Percentiles rank a stretch among this genome's conserved stretches.
These are phyloP conservation scores for Spodoptera frugiperda DNA, from an alignment of 1,140 invertebrate species.

Conservation along the genomic window DNA sequence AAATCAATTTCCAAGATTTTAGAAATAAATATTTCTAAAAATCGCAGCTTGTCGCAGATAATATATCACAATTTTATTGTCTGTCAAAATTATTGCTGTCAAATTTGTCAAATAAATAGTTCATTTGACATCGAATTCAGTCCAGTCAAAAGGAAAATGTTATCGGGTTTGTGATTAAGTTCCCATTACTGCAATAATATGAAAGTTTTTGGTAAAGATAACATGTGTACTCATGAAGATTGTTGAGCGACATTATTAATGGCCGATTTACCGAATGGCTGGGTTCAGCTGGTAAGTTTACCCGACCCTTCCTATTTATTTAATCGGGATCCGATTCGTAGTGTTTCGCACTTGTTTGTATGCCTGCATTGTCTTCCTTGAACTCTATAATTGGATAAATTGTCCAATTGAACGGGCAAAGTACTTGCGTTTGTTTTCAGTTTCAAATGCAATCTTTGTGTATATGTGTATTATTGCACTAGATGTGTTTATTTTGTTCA, in stretches of 20 bases:
- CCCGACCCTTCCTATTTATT: constrained; percentile 34
- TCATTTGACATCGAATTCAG: constrained; percentile 44
- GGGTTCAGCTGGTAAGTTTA: constrained; percentile 83
- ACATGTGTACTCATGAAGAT: constrained; percentile 62
- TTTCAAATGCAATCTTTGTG: constrained; percentile 11
- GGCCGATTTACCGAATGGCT: constrained; percentile 85
- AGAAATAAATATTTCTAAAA: neutral
- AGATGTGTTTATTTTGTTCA: constrained; percentile 10
- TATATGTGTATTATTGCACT: constrained; percentile 1
- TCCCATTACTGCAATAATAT: constrained; percentile 37
- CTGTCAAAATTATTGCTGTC: constrained; percentile 13
- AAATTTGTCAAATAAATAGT: constrained; percentile 32
- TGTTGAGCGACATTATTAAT: constrained; percentile 77
- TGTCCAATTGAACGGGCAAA: constrained; percentile 65
- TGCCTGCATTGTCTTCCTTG: constrained; percentile 62
- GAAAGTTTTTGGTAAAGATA: constrained; percentile 69
- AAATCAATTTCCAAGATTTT: neutral
- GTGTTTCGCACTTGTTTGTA: constrained; percentile 57
- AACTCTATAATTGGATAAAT: constrained; percentile 70
- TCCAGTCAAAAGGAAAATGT: constrained; percentile 52
- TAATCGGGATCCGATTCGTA: constrained; percentile 29
- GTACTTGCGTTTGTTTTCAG: constrained; percentile 47
- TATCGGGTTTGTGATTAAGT: constrained; percentile 48
- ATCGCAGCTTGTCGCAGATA: constrained; percentile 6
- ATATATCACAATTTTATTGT: neutral